Evolutionary conservation across 2,113 vertebrate species (phyloP).

Genomic region (Mormyrus lacerda): DNA sequence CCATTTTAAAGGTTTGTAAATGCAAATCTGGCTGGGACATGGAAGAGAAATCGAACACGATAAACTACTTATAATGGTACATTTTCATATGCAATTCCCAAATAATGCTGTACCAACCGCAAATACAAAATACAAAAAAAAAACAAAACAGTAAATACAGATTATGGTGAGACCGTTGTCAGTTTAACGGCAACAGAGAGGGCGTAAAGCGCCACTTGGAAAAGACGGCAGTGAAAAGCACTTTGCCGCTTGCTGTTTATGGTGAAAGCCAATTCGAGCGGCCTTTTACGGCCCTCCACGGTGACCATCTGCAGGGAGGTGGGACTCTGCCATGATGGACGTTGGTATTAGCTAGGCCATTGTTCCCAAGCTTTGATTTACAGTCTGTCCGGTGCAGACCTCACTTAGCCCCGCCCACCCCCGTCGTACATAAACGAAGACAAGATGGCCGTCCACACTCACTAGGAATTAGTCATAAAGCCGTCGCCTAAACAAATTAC

Average conservation of each 20-base stretch:
- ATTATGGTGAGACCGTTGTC: neutral
- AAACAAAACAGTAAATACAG: neutral
- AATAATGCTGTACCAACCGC: slow-evolving; percentile 7
- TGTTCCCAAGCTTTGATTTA: neutral
- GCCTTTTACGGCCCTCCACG: neutral
- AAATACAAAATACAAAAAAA: neutral
- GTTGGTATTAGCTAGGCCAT: neutral
- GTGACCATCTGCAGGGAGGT: neutral
- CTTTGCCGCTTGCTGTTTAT: neutral
- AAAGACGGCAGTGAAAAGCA: neutral
- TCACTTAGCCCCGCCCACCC: neutral
- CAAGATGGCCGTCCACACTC: slow-evolving; percentile 52
- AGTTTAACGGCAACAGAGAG: neutral
- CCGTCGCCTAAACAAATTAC: slow-evolving; percentile 72
- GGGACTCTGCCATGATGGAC: neutral
- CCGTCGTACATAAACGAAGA: slow-evolving; percentile 17
- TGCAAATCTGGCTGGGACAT: neutral
- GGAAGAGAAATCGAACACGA: neutral
- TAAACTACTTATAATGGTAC: neutral
- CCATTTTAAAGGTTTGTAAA: neutral
- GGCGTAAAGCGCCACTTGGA: neutral
- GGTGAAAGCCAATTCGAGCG: neutral
- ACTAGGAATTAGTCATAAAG: slow-evolving; percentile 74
- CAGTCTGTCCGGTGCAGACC: neutral
- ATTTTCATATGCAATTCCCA: neutral